Evolutionary conservation across 2,888 invertebrate genomes (phyloP).

Genomic region (Lucinisca nassula): DNA sequence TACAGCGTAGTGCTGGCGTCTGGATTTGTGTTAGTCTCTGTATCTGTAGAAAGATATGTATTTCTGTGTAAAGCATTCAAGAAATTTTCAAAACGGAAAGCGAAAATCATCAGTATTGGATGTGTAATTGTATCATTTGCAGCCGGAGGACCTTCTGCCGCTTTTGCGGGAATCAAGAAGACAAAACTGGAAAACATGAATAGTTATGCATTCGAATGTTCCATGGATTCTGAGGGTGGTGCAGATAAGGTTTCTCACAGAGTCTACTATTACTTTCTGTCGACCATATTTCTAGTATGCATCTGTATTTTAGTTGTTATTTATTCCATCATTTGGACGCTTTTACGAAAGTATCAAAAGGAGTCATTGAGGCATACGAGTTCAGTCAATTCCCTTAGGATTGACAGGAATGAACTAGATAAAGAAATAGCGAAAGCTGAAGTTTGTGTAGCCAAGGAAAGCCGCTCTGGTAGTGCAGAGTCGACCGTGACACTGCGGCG

Average conservation of each 20-base stretch:
- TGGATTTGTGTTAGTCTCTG: conserved; percentile 73
- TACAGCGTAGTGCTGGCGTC: conserved; percentile 65
- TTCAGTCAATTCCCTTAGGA: neutral
- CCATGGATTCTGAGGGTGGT: conserved; percentile 46
- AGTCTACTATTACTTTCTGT: conserved; percentile 55
- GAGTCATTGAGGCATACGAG: conserved; percentile 1
- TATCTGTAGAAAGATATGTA: conserved; percentile 74
- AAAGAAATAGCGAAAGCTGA: neutral
- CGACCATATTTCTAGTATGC: conserved; percentile 54
- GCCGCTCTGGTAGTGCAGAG: neutral
- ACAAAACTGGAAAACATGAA: conserved; percentile 23
- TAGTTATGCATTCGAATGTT: conserved; percentile 70
- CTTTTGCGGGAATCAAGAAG: conserved; percentile 65
- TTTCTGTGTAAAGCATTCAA: conserved; percentile 70
- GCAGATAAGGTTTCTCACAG: neutral
- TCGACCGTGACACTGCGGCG: neutral
- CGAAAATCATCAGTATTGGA: conserved; percentile 62
- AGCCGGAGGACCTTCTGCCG: conserved; percentile 57
- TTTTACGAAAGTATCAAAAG: conserved; percentile 55
- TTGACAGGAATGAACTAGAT: neutral
- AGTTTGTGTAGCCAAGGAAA: neutral
- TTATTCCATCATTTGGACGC: conserved; percentile 55
- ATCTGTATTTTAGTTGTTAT: conserved; percentile 51
- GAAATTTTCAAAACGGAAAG: conserved; percentile 62
- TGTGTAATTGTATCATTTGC: conserved; percentile 55